Percentiles rank a stretch among this genome's conserved stretches.
Evolutionary conservation across 2,797 vertebrate genomes (phyloP).

Genomic region (Nyctalus aviator): DNA sequence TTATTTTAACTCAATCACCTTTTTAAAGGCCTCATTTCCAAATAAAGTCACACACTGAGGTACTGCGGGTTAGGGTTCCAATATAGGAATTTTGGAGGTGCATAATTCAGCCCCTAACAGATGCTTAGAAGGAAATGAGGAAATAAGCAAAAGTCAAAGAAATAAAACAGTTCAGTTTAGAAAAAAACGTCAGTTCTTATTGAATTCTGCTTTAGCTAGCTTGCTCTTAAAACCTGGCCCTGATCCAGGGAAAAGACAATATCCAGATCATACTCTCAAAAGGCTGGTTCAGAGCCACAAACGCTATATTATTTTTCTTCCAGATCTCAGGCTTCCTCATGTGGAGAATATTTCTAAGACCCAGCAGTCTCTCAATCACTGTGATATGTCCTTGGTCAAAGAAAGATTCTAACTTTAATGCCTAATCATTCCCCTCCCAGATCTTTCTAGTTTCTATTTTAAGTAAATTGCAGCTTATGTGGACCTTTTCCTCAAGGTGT

Average conservation of each 20-base stretch:
- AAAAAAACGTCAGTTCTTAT: background rate
- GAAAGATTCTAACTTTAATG: background rate
- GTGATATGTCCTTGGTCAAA: background rate
- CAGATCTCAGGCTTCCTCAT: background rate
- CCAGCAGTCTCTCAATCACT: background rate
- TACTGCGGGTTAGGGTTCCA: background rate
- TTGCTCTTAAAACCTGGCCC: background rate
- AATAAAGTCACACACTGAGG: background rate
- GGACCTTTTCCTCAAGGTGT: background rate
- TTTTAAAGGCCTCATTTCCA: background rate
- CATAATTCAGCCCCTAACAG: background rate
- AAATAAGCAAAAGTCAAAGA: background rate
- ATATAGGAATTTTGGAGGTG: background rate
- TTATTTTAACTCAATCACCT: background rate
- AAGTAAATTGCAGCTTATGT: background rate
- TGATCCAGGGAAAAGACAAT: background rate
- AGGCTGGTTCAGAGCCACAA: background rate
- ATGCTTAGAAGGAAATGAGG: background rate
- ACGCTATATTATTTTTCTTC: background rate
- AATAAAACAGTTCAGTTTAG: background rate
- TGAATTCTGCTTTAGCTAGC: background rate
- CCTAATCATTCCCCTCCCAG: background rate
- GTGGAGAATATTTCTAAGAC: background rate
- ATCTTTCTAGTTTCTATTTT: background rate
- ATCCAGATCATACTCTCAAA: background rate